Base-by-base conservation (phyloP, 30 jellyfish, hydroid and myxozoan species). In the Aurelia sp. region DNA sequence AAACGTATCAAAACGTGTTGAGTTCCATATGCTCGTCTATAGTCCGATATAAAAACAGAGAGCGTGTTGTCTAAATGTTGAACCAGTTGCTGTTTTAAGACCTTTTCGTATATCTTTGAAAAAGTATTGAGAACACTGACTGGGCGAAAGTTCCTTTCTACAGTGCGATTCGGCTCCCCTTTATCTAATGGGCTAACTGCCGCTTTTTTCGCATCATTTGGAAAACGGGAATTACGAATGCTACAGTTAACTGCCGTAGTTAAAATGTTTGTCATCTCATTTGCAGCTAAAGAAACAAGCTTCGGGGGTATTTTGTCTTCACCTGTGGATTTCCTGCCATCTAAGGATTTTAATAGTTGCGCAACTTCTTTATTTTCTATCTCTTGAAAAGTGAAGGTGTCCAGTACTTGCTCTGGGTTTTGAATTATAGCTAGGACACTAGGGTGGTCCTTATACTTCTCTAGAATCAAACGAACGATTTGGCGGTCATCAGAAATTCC, bases 321-420 rank as follows among this genome's bases (percentile, higher is more conserved):
- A 18, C 80, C 80, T 0, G 59, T 68, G 16, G 59, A 68, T 68
- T 68, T 68, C 44, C 80, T 24, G 16, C 80, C 57, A 33, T 68
- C 80, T 24, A 68, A 13, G 60, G 80, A 68, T 68, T 53, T 53
- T 12, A 53, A 13, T 53, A 53, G 16, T 53, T 53, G n/a, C 19
- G n/a, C 19, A 12, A 53, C 65, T 53, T 53, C 2, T 12, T 53
- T 53, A 53, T 12, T 1, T 18, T 13, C 19, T 53, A 53, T 18
- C 65, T 53, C 65, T 13, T 53, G 16, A 18, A 53, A 53, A 12
- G 65, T 12, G 19, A 53, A 53, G 19, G 16, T 12, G 16, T 53
- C 65, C 19, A 18, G 19, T 1, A 53, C 65, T 53, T 12, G n/a
- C 19, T 18, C 65, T 18, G n/a, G 16, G 65, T 53, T 13, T 53